Base-by-base conservation (phyloP, 1,140 invertebrate genomes). In the Anastatus disparis region DNA sequence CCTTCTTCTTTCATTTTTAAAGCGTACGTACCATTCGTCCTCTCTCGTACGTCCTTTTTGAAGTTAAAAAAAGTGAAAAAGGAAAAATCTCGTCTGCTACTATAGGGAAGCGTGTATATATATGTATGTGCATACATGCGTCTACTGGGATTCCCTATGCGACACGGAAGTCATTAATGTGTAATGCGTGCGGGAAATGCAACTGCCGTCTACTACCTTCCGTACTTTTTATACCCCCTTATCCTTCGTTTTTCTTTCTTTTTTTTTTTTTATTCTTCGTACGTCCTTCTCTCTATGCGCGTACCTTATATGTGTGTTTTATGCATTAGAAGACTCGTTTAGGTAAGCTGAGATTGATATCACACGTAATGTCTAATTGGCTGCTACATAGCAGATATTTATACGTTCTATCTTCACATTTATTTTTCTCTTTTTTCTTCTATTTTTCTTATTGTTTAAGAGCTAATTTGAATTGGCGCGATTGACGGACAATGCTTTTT, bases 211-310 rank as follows among this genome's bases (percentile, higher is more conserved):
- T n/a, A n/a, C n/a, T n/a, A n/a, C n/a, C n/a, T n/a, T n/a, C n/a
- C n/a, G n/a, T n/a, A n/a, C n/a, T n/a, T n/a, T n/a, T n/a, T n/a
- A n/a, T n/a, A n/a, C 27, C 9, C 20, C 20, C 12, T 15, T 62
- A 17, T 38, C 44, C 65, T 58, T 59, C 63, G 6, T 70, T 59
- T 64, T 58, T 70, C 61, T 12, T 72, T 68, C 71, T 67, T 35
- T 10, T 0, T 20, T 40, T 20, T 15, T 24, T 12, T 31, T 58
- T 24, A 56, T 56, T 29, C 24, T 27, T 15, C 50, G 42, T 12
- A 44, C 24, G 13, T 35, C 3, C 20, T 58, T 58, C 35, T 40
- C n/a, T 24, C 31, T 55, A n/a, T n/a, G n/a, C n/a, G n/a, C n/a
- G n/a, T n/a, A n/a, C n/a, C n/a, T n/a, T n/a, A n/a, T n/a, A n/a